Evolutionary conservation across 2,113 vertebrate genomes (phyloP).

Genomic region (Rhabdomys dilectus): DNA sequence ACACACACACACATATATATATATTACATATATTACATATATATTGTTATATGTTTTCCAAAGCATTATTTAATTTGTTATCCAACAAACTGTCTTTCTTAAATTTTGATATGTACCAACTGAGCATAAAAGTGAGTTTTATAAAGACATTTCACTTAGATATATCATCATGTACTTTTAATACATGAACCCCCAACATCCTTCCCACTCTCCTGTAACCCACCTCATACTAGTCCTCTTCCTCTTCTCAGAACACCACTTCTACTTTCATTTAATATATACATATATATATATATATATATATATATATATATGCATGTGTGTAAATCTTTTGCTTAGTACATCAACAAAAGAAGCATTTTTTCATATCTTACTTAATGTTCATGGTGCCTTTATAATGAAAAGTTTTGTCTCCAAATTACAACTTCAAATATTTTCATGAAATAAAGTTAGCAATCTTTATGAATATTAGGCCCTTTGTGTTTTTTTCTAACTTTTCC

Average conservation of each 20-base stretch:
- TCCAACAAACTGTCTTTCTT: background rate
- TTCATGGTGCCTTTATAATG: background rate
- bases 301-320: too few species aligned
- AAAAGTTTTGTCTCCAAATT: constrained; percentile 17
- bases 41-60: background rate
- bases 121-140: background rate
- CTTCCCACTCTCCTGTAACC: background rate
- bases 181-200: background rate
- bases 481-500: background rate
- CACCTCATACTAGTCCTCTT: too few species aligned
- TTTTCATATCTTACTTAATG: background rate
- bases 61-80: background rate
- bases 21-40: too few species aligned
- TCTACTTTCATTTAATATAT: background rate
- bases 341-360: background rate
- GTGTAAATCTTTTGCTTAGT: background rate
- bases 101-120: background rate
- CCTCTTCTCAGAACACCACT: background rate
- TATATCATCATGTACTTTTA: background rate
- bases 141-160: background rate
- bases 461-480: background rate
- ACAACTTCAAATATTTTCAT: background rate
- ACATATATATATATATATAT: background rate
- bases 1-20: background rate
- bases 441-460: background rate